Evolutionary conservation across 2,888 invertebrate genomes (phyloP).

Genomic region (Parelbella ahira): DNA sequence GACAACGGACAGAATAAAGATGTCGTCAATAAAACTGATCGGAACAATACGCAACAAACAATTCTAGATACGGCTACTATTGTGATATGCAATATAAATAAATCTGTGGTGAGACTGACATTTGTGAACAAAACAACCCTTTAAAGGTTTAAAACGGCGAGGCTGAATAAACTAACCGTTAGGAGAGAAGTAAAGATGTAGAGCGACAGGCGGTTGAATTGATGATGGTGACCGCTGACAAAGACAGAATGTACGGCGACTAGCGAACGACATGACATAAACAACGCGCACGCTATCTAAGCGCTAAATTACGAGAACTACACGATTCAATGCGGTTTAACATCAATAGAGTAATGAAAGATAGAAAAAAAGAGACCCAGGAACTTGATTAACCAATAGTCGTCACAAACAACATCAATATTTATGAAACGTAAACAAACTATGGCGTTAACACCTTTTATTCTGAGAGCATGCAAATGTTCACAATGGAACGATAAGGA

Average conservation of each 20-base stretch:
- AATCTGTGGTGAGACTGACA: slow-evolving; percentile 17
- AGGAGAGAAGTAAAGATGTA: slow-evolving; percentile 35
- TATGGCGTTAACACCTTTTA: no score
- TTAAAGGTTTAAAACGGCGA: slow-evolving; percentile 25
- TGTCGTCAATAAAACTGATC: slow-evolving; percentile 22
- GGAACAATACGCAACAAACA: slow-evolving; percentile 25
- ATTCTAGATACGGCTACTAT: slow-evolving; percentile 19
- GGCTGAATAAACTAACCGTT: slow-evolving; percentile 30
- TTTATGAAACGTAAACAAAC: no score
- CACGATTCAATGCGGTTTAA: slow-evolving; percentile 23
- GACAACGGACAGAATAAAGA: slow-evolving; percentile 15
- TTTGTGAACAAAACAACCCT: slow-evolving; percentile 25
- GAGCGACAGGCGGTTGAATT: slow-evolving; percentile 37
- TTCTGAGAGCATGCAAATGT: no score
- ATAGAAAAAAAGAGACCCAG: no score
- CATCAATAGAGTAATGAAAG: slow-evolving; percentile 20
- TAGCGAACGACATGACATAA: slow-evolving; percentile 35
- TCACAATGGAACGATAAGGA: no score
- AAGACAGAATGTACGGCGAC: slow-evolving; percentile 38
- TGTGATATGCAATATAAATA: slow-evolving; percentile 25
- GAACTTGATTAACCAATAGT: no score
- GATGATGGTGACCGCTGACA: slow-evolving; percentile 40
- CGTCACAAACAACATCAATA: no score
- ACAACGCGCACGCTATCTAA: slow-evolving; percentile 27
- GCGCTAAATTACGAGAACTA: slow-evolving; percentile 24